Conservation (phyloP, 2,888 invertebrate species). For the Drosophila paranaensis region DNA sequence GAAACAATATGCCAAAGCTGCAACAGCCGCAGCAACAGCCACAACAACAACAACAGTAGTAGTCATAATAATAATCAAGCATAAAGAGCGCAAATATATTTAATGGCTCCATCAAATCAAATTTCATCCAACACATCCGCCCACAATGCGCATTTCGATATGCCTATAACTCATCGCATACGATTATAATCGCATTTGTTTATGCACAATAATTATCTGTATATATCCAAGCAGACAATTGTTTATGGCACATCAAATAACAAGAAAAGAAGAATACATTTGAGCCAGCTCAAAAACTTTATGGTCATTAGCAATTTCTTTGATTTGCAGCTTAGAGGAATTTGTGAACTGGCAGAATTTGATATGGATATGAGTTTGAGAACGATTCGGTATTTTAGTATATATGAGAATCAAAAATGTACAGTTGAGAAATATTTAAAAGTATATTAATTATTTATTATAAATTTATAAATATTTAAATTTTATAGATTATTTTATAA, state of each 20-base stretch:
- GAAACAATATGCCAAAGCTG: conserved; percentile 54
- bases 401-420: too few species aligned
- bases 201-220: conserved; percentile 16
- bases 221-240: conserved; percentile 13
- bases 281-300: conserved; percentile 52
- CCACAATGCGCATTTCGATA: conserved; percentile 32
- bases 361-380: not conserved
- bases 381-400: not conserved
- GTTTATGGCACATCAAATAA: conserved; percentile 45
- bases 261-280: conserved; percentile 5
- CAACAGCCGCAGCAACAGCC: conserved; percentile 31
- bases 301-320: conserved; percentile 18
- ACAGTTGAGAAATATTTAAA: too few species aligned
- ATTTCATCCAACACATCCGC: conserved; percentile 61
- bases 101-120: conserved; percentile 63
- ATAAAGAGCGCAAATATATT: conserved; percentile 51
- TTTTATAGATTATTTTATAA: too few species aligned
- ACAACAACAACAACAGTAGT: conserved; percentile 13
- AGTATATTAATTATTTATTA: too few species aligned
- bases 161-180: conserved; percentile 34
- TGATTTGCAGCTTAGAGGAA: not conserved
- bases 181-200: conserved; percentile 30
- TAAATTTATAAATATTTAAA: too few species aligned
- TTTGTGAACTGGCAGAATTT: not conserved
- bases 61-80: conserved; percentile 24